These are phyloP conservation scores for Ailuropoda melanoleuca DNA, from an alignment of 2,113 vertebrate species.

Conservation along the genomic window DNA sequence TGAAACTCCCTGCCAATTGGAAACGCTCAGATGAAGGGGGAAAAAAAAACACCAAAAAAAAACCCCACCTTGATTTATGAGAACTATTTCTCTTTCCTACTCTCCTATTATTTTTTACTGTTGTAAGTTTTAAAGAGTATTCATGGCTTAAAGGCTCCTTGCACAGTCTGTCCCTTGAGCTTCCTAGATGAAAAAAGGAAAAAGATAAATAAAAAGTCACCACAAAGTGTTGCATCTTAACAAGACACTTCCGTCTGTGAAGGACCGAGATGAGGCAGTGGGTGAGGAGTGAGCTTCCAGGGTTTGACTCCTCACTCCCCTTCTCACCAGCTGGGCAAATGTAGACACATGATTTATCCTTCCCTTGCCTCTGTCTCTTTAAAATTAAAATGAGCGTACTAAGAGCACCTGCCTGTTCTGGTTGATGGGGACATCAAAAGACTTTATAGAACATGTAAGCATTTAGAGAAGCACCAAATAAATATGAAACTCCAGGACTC, in stretches of 20 bases:
- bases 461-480: not conserved
- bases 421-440: not conserved
- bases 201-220: not conserved
- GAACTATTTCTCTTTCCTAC: not conserved
- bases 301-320: not conserved
- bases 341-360: not conserved
- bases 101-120: slow-evolving; percentile 33
- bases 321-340: not conserved
- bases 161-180: not conserved
- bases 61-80: slow-evolving; percentile 27
- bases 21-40: not conserved
- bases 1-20: slow-evolving; percentile 22
- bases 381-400: not conserved
- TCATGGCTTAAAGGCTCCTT: slow-evolving; percentile 16
- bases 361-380: not conserved
- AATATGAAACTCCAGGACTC: accelerated
- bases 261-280: accelerated
- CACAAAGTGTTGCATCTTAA: not conserved
- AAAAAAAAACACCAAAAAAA: not conserved
- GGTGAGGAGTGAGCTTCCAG: no score
- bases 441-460: not conserved
- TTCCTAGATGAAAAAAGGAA: slow-evolving; percentile 3
- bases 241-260: not conserved
- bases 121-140: slow-evolving; percentile 52
- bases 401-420: not conserved